Base-by-base conservation (phyloP, 1,140 invertebrate genomes). In the Lepeophtheirus salmonis region DNA sequence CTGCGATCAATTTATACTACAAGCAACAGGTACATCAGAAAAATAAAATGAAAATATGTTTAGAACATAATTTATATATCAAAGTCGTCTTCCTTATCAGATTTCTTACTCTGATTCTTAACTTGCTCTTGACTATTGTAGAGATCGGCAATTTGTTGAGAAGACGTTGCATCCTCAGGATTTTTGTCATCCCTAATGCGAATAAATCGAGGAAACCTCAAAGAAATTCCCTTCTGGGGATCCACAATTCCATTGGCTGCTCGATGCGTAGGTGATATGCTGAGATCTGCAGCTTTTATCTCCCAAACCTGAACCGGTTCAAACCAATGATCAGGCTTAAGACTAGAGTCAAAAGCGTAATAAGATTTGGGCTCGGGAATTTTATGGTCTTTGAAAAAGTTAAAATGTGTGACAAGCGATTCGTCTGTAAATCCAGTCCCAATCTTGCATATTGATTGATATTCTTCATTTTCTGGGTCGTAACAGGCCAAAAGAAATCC, bases 391-490 rank as follows among this genome's bases (percentile, higher is more conserved):
- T 89, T 82, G 2, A 98, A 78, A 63, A 81, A 80, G 2, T 68
- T 67, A 14, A 71, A 67, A 65, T 79, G 76, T 24, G 67, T 70
- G 20, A 81, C 76, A 16, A 99, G 75, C 68, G 86, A 82, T 60
- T 95, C 90, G 72, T 99, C 95, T 61, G 79, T 84, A 70, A 99
- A 97, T 55, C 95, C 96, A 52, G 95, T 98, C 56, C 95, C 95
- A 73, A 98, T 86, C 83, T 91, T 92, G 69, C 88, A 91, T 64
- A 91, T 80, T 56, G 80, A 79, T 69, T 99, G 92, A 76, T 86
- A 99, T 69, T 91, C 83, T 69, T 99, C 96, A 70, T 81, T 83
- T 41, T 88, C 81, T 23, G 80, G 77, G 72, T 98, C 90, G 72
- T 95, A 95, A 71, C 91, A 97, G n/a, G 89, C 95, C 26, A 98